Evolutionary conservation across 2,888 invertebrate species (phyloP), one percentile per base, ranked within the genome.

Genomic region (Sycophila texana): DNA sequence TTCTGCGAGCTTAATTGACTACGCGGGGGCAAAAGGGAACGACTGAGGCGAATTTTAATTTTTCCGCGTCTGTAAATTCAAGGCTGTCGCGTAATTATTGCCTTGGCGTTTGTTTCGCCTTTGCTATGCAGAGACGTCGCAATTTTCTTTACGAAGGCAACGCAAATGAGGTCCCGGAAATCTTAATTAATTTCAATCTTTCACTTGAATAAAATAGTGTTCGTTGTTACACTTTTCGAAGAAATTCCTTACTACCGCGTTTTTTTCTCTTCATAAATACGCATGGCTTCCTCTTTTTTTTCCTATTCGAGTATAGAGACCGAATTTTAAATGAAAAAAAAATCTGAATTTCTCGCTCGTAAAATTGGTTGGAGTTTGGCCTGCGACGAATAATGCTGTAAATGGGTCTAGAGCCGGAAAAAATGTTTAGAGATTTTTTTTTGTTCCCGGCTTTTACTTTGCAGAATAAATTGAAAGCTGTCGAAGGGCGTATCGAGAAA

Each of bases 401-500:
- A 10, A 39, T 39, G 39, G 10, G 10, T 7, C 1, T 39, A 39
- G 39, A 1, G 39, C 39, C 39, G 39, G 10, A 10, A 39, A 39
- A 39, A 39, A 39, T 39, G 39, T 39, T 39, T 39, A 5, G 39
- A 39, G 30, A 30, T 10, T 39, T 39, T 10, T 58, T 51, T 12
- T 61, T 20, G n/a, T 39, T 61, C 14, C 16, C 47, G 22, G 22
- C 7, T 30, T 26, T 20, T 72, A n/a, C 16, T 71, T 58, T 55
- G 22, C 13, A 20, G 72, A 70, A 55, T 70, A 70, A 66, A 77
- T 71, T 66, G 74, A 65, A 55, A 55, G 26, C 60, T 16, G 66
- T n/a, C 49, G 77, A 67, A 78, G 72, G 74, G 47, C 74, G 55
- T 74, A 77, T 72, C 70, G 77, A 68, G 30, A 67, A 68, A 72